Evolutionary conservation across 1,140 invertebrate genomes (phyloP), one percentile per base, ranked within the genome.

Genomic region (Hetaerina americana): DNA sequence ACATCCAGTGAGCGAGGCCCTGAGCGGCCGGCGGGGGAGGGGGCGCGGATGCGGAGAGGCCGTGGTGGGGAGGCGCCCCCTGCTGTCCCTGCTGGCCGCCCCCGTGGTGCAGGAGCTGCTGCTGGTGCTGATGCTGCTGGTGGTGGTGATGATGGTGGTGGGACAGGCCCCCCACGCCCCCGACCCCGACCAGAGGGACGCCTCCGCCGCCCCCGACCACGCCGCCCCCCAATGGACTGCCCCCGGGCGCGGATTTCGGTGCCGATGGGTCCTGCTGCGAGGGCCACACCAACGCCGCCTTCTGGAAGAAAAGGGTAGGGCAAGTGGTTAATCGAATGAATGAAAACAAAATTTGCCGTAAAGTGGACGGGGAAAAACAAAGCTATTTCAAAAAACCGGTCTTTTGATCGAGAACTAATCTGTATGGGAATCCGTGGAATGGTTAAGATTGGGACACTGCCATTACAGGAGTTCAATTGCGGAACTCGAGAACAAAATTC

Each of bases 1-100:
- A 90, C 89, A 92, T 91, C 90, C 90, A 92, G 81, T 92, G 90
- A 72, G 90, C 89, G 74, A 91, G 83, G 71, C 86, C 88, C 76
- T 73, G 79, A 75, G 69, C 74, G 66, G 72, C 69, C 18, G 74
- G 75, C 29, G 28, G 40, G 29, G 68, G 18, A 18, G 67, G 67
- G 15, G 72, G 68, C 79, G 15, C 89, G 76, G 89, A 90, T 89
- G 91, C 91, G 90, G 90, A 92, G 81, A 92, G 90, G 72, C 90
- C 89, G 74, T 91, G 83, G 72, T 86, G 88, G 75, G 72, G 79
- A 75, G 66, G 73, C 31, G 72, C 69, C n/a, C 75, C 76, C 28
- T 28, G 40, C 27, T 27, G 18, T 22, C 27, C 71, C 22, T 71
- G 68, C 67, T 68, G 25, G 2, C 67, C 67, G 67, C 67, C 67